Evolutionary conservation across 2,888 invertebrate species (phyloP).

Genomic region (Phrixothrix hirtus): DNA sequence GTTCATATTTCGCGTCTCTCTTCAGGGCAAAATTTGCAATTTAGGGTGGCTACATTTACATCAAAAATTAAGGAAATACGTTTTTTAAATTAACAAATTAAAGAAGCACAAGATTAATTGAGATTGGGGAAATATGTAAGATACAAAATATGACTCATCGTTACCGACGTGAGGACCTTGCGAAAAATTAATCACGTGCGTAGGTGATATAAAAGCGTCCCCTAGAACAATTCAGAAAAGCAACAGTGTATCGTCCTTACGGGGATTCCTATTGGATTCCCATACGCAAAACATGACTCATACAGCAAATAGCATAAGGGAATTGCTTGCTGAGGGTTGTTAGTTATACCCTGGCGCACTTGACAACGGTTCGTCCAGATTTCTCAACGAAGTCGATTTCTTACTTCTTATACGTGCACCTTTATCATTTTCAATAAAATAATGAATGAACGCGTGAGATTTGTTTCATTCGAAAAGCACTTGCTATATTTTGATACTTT

Average conservation of each 20-base stretch:
- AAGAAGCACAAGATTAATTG: background rate
- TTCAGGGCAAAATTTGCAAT: slow-evolving; percentile 35
- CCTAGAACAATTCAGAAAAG: slow-evolving; percentile 22
- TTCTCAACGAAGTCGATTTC: slow-evolving; percentile 2
- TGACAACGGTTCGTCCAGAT: slow-evolving; percentile 25
- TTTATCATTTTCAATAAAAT: slow-evolving; percentile 52
- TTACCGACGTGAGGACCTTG: too few species aligned
- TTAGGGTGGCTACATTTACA: slow-evolving; percentile 23
- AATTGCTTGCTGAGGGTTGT: slow-evolving; percentile 45
- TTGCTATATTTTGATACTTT: slow-evolving; percentile 29
- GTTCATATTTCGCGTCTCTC: slow-evolving; percentile 22
- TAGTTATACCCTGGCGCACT: slow-evolving; percentile 25
- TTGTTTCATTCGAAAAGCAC: slow-evolving; percentile 49
- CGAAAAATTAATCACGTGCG: slow-evolving; percentile 25
- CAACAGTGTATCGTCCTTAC: slow-evolving; percentile 36
- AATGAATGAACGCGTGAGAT: slow-evolving; percentile 55
- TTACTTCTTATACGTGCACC: slow-evolving; percentile 2
- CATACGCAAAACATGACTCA: slow-evolving; percentile 51
- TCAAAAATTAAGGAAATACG: slow-evolving; percentile 11
- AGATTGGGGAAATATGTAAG: background rate
- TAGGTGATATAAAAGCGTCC: slow-evolving; percentile 23
- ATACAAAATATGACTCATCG: too few species aligned
- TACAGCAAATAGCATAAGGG: slow-evolving; percentile 51
- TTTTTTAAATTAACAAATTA: background rate
- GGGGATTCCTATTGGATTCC: slow-evolving; percentile 53